Conservation (phyloP, 2,797 vertebrate species). For the Thripadectes ignobilis region DNA sequence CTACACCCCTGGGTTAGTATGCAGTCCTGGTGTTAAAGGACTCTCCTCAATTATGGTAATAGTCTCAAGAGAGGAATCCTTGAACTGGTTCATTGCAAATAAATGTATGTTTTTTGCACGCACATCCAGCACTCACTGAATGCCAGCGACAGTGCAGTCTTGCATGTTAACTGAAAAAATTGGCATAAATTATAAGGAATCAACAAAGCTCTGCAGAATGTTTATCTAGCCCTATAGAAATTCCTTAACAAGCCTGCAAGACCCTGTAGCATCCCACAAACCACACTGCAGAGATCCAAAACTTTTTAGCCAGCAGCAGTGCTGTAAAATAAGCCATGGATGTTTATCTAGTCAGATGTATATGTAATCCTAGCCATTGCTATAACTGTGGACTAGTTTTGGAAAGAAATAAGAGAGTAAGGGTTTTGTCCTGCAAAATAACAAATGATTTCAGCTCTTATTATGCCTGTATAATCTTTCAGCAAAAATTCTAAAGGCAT, state of each 20-base stretch:
- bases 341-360: conserved; percentile 37
- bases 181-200: conserved; percentile 1
- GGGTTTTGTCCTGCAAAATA: background rate
- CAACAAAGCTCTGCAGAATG: conserved; percentile 11
- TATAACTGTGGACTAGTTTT: background rate
- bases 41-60: conserved; percentile 80
- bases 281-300: background rate
- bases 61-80: background rate
- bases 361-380: background rate
- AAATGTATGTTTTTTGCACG: background rate
- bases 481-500: background rate
- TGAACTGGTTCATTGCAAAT: background rate
- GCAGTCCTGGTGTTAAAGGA: conserved; percentile 75
- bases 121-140: background rate
- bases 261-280: conserved; percentile 2
- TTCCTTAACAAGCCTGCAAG: conserved; percentile 1
- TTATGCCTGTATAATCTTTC: background rate
- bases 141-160: background rate
- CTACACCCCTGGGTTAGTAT: conserved; percentile 76
- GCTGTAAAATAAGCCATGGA: conserved; percentile 17
- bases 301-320: background rate
- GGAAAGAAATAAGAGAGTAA: background rate
- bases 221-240: conserved; percentile 42
- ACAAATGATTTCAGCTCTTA: background rate
- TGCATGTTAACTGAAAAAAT: background rate